A percentile compares a stretch with the other conserved stretches of the same genome.
These are phyloP conservation scores for Ifrita kowaldi DNA, from an alignment of 2,113 vertebrate genomes.

Conservation along the genomic window DNA sequence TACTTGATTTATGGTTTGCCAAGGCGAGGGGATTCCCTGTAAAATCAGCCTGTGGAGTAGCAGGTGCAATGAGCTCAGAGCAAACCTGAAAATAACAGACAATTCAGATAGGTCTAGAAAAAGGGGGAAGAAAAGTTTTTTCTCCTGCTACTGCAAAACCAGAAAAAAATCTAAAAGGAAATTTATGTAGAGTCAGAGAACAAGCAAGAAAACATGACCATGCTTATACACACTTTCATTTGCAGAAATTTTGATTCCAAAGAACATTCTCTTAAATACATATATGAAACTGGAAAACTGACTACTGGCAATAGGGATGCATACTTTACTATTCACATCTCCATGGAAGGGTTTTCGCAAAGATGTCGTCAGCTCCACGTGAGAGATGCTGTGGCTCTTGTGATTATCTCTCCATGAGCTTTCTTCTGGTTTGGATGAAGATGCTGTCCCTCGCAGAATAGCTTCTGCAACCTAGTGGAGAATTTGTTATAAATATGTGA, in stretches of 20 bases:
- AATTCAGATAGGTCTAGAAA: neutral
- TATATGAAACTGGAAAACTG: neutral
- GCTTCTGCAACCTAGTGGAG: constrained; percentile 10
- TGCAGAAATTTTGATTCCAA: neutral
- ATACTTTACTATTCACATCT: neutral
- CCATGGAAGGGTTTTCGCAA: neutral
- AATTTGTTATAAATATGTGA: neutral
- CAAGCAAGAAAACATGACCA: neutral
- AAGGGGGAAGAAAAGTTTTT: fast-evolving
- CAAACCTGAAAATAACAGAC: neutral
- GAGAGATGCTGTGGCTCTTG: neutral
- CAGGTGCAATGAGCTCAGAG: neutral
- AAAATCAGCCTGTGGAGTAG: neutral
- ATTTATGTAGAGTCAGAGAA: neutral
- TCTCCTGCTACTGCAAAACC: neutral
- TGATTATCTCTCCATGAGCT: neutral
- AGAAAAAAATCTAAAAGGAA: neutral
- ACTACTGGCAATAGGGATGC: neutral
- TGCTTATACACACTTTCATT: neutral
- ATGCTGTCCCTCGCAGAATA: neutral
- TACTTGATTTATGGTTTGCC: neutral
- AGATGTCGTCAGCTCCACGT: neutral
- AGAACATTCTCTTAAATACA: neutral
- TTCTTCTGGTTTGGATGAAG: neutral
- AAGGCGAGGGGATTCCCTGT: neutral